A percentile compares a stretch with the other conserved stretches of the same genome.
These are phyloP conservation scores for Eupithecia inturbata DNA, from an alignment of 2,888 invertebrate genomes.

Conservation along the genomic window DNA sequence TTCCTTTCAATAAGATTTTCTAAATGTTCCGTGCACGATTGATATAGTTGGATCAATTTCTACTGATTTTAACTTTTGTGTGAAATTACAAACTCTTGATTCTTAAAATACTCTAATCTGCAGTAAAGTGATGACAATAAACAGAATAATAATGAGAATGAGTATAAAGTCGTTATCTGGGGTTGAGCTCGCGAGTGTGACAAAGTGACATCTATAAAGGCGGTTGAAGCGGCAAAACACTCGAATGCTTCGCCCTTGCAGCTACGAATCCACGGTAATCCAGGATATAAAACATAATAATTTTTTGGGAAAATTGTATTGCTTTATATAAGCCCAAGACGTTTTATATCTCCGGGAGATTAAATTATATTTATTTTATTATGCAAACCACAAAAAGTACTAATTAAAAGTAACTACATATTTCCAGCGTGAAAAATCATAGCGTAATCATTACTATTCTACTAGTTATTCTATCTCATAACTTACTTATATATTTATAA, in stretches of 20 bases:
- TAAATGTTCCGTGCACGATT: slow-evolving; percentile 12
- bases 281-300: not conserved
- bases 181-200: slow-evolving; percentile 68
- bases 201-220: slow-evolving; percentile 75
- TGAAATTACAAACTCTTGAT: not conserved
- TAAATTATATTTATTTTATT: not conserved
- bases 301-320: not conserved
- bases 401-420: not conserved
- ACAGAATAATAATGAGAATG: slow-evolving; percentile 43
- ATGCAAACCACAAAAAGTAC: not conserved
- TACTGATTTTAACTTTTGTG: not conserved
- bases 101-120: slow-evolving; percentile 25
- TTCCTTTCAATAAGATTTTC: slow-evolving; percentile 15
- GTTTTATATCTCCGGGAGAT: not conserved
- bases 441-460: no score
- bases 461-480: no score
- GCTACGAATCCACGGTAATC: slow-evolving; percentile 51
- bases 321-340: not conserved
- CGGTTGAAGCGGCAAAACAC: slow-evolving; percentile 71
- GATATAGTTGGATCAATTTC: slow-evolving; percentile 9
- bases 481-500: no score
- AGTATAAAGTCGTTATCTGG: slow-evolving; percentile 68
- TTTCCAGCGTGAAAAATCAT: not conserved
- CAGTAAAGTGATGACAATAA: slow-evolving; percentile 35
- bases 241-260: slow-evolving; percentile 61